Percentiles rank a stretch among this genome's conserved stretches.
Conservation (phyloP, 2,888 invertebrate species). For the Anagyrus pseudococci region DNA sequence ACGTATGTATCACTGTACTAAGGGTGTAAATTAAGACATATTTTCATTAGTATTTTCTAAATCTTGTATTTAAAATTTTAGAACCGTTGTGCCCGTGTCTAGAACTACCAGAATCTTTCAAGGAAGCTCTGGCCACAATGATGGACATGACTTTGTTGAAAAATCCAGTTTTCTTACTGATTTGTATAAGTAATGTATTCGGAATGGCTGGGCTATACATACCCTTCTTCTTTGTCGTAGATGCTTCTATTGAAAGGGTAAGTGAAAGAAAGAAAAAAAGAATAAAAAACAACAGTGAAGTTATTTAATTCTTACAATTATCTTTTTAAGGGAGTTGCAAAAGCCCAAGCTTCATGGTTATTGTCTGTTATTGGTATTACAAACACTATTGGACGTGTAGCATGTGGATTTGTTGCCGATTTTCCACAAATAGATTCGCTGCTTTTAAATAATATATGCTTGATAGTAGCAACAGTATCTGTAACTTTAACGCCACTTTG, state of each 20-base stretch:
- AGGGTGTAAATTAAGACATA: too few relatives aligned
- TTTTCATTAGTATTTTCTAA: not conserved
- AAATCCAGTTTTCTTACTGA: conserved; percentile 89
- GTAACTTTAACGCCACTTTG: conserved; percentile 88
- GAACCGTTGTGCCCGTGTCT: conserved; percentile 84
- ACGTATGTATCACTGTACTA: too few relatives aligned
- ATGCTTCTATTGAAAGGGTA: conserved; percentile 77
- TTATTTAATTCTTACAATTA: too few relatives aligned
- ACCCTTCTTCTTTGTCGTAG: conserved; percentile 93
- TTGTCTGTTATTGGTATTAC: conserved; percentile 89
- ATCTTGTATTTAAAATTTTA: conserved; percentile 55
- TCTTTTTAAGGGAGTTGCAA: conserved; percentile 70
- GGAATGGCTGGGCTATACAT: conserved; percentile 98
- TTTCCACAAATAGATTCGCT: conserved; percentile 91
- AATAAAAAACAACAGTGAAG: too few relatives aligned
- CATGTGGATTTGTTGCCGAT: conserved; percentile 90
- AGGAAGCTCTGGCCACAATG: conserved; percentile 86
- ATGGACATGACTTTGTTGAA: conserved; percentile 87
- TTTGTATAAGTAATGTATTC: conserved; percentile 92
- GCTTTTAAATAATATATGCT: conserved; percentile 90
- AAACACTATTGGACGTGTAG: conserved; percentile 90
- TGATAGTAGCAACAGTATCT: conserved; percentile 86
- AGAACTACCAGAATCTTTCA: conserved; percentile 80
- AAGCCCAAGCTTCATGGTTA: conserved; percentile 75
- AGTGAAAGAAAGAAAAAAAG: too few relatives aligned